Evolutionary conservation across 2,113 vertebrate species (phyloP).

Genomic region (Brevimyrus niger): DNA sequence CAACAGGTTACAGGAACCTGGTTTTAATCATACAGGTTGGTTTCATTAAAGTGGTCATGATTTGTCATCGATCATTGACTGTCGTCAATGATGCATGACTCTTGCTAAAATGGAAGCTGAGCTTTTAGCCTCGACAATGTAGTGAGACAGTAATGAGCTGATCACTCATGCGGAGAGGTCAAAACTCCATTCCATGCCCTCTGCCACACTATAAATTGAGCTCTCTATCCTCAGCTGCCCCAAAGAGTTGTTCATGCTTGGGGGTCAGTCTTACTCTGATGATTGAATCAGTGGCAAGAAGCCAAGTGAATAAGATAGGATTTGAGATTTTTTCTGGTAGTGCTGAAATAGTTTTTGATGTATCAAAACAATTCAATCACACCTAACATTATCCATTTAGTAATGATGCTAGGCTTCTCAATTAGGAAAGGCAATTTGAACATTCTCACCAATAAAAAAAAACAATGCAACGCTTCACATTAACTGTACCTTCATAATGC

Average conservation of each 20-base stretch:
- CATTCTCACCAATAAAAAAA: neutral
- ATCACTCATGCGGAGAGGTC: conserved; percentile 6
- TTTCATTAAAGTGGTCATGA: conserved; percentile 24
- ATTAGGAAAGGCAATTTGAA: neutral
- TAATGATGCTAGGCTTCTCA: neutral
- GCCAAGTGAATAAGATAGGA: neutral
- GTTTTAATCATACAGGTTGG: conserved; percentile 21
- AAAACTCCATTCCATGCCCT: neutral
- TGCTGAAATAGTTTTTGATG: neutral
- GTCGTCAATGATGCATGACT: conserved; percentile 16
- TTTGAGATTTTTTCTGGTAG: neutral
- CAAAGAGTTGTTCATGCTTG: conserved; percentile 10
- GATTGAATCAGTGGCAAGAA: neutral
- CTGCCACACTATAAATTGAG: neutral
- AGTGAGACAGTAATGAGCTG: conserved; percentile 15
- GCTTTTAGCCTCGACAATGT: conserved; percentile 9
- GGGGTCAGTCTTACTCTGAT: neutral
- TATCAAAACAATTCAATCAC: neutral
- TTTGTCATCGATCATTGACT: conserved; percentile 20
- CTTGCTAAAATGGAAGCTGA: conserved; percentile 13
- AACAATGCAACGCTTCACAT: neutral
- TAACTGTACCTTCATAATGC: neutral
- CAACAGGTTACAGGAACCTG: conserved; percentile 20
- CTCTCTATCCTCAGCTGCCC: neutral
- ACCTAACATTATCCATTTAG: neutral